Evolutionary conservation across 2,888 invertebrate genomes (phyloP), one percentile per base, ranked within the genome.

Genomic region (Ceramica pisi): DNA sequence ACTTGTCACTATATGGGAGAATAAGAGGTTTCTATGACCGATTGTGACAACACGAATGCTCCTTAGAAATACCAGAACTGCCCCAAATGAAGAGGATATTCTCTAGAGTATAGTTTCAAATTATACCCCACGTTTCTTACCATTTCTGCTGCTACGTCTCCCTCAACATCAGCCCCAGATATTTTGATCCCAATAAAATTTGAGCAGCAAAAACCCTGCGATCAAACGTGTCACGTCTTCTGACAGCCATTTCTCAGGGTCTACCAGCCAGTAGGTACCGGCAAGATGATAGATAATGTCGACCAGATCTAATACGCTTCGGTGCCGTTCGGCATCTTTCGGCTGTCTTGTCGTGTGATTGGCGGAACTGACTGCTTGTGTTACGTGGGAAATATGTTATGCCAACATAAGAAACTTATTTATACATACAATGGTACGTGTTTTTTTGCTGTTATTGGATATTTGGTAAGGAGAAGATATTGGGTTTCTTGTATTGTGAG

Each of bases 281-380:
- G 66, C 75, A 67, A 79, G 84, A 86, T 84, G 68, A 74, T 66
- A 80, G 84, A 86, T 87, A 85, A 68, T 67, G 77, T 81, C 75
- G 64, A 71, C 56, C 60, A 50, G 72, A 73, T 75, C 73, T 74
- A 67, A 72, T 73, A 76, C 81, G 80, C 82, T 68, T 55, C 68
- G 69, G 48, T 75, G 59, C 53, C 50, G 66, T 59, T 70, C 67
- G 65, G 62, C 75, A 59, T 48, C 62, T 55, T 63, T 70, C 73
- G 81, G 62, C 67, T 80, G 83, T 78, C 78, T 57, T 51, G 61
- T 51, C 60, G 59, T 75, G 44, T 81, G 78, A 78, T 78, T 64
- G 75, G 75, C 78, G 79, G 78, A 77, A 82, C 80, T 60, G 64
- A 71, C 85, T 83, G 81, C 75, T 74, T 67, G 75, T 80, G 64